Evolutionary conservation across 2,888 invertebrate genomes (phyloP).

Genomic region (Trisateles emortualis): DNA sequence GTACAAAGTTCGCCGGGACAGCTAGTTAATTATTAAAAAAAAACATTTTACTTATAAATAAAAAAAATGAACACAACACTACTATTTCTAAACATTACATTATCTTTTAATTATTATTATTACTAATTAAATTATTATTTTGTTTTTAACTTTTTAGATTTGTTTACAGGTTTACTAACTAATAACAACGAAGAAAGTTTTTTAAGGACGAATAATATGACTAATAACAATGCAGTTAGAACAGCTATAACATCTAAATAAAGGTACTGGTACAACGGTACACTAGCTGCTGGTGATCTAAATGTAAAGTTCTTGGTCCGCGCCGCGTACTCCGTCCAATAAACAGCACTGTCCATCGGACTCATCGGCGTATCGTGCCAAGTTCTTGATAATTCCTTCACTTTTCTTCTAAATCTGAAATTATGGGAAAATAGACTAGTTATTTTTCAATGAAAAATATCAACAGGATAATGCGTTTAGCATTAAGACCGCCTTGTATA

Average conservation of each 20-base stretch:
- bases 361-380: constrained; percentile 87
- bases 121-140: not conserved
- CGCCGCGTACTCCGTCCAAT: constrained; percentile 88
- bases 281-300: constrained; percentile 76
- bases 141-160: not conserved
- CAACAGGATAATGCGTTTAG: no score
- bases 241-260: constrained; percentile 67
- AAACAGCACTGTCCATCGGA: constrained; percentile 88
- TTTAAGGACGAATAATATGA: not conserved
- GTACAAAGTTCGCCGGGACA: no score
- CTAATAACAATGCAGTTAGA: not conserved
- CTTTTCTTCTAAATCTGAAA: constrained; percentile 72
- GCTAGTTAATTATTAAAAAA: no score
- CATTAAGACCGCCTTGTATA: no score
- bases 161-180: not conserved
- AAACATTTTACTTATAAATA: no score
- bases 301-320: constrained; percentile 74
- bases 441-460: no score
- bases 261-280: constrained; percentile 81
- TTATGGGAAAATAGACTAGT: not conserved
- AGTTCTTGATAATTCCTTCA: constrained; percentile 80
- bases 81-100: not conserved
- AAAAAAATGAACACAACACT: no score
- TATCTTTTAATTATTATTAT: not conserved
- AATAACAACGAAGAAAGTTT: not conserved